A percentile compares a stretch with the other conserved stretches of the same genome.
Conservation (phyloP, 2,113 vertebrate species). For the Stigmatopora nigra region DNA sequence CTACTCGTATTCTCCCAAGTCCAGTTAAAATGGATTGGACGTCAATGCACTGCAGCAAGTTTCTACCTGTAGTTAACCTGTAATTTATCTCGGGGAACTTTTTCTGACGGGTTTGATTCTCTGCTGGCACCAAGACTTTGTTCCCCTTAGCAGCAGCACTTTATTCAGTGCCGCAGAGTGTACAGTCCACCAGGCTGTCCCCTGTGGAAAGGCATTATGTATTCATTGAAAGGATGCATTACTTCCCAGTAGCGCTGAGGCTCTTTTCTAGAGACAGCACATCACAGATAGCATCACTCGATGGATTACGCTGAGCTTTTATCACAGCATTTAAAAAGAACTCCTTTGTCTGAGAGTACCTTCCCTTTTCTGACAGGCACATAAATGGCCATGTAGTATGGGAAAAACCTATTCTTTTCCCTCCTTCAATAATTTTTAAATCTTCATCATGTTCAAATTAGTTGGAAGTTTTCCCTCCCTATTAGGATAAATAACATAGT, state of each 20-base stretch:
- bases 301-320: conserved; percentile 68
- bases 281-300: conserved; percentile 63
- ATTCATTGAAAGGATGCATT: conserved; percentile 32
- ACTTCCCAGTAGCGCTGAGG: conserved; percentile 40
- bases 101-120: conserved; percentile 54
- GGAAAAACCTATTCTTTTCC: conserved; percentile 4
- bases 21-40: too few relatives aligned
- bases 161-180: conserved; percentile 41
- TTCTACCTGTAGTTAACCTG: conserved; percentile 8
- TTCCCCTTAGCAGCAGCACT: conserved; percentile 44
- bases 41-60: conserved; percentile 8
- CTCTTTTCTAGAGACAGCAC: conserved; percentile 46
- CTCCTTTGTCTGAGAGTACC: conserved; percentile 36
- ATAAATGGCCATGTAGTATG: conserved; percentile 31
- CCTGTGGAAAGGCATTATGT: conserved; percentile 31
- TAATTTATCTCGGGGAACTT: not conserved
- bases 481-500: too few relatives aligned
- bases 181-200: conserved; percentile 14
- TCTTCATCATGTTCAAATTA: too few relatives aligned
- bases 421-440: not conserved
- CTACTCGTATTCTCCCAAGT: too few relatives aligned
- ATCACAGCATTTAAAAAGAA: conserved; percentile 48
- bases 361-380: conserved; percentile 17
- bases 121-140: conserved; percentile 16
- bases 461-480: too few relatives aligned